These are phyloP conservation scores for Chelonoidis abingdonii DNA, from an alignment of 2,113 vertebrate species.

Conservation along the genomic window DNA sequence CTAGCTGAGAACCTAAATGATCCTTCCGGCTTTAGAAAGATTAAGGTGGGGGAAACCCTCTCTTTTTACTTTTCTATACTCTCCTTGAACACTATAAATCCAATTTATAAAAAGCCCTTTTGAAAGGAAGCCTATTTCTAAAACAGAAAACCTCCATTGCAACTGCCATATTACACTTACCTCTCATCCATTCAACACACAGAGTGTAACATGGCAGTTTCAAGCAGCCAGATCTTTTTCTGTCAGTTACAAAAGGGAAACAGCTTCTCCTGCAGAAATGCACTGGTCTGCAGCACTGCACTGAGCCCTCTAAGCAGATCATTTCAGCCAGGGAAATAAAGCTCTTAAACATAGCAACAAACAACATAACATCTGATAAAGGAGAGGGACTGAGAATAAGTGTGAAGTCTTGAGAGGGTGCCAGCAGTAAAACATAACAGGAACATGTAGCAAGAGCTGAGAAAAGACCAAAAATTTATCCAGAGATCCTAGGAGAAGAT, in stretches of 20 bases:
- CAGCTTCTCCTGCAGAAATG: neutral
- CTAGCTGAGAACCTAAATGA: neutral
- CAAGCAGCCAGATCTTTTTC: constrained; percentile 13
- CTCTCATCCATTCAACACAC: neutral
- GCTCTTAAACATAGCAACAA: neutral
- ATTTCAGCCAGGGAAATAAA: constrained; percentile 38
- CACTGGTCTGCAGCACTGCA: constrained; percentile 1
- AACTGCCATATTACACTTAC: neutral
- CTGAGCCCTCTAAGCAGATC: constrained; percentile 4
- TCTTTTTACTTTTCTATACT: constrained; percentile 54
- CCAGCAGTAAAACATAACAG: neutral
- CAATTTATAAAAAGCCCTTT: neutral
- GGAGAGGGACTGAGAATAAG: neutral
- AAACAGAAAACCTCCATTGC: neutral
- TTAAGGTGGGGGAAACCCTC: constrained; percentile 25
- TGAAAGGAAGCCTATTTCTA: neutral
- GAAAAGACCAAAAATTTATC: neutral
- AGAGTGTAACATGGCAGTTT: neutral
- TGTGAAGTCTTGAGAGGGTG: neutral
- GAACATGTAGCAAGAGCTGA: neutral
- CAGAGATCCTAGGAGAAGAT: neutral
- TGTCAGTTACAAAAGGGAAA: constrained; percentile 25
- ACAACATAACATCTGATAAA: neutral
- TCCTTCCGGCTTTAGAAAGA: constrained; percentile 58
- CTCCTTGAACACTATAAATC: constrained; percentile 26